Evolutionary conservation across 2,797 vertebrate genomes (phyloP), one percentile per base, ranked within the genome.

Genomic region (Toxotes lorentzi): DNA sequence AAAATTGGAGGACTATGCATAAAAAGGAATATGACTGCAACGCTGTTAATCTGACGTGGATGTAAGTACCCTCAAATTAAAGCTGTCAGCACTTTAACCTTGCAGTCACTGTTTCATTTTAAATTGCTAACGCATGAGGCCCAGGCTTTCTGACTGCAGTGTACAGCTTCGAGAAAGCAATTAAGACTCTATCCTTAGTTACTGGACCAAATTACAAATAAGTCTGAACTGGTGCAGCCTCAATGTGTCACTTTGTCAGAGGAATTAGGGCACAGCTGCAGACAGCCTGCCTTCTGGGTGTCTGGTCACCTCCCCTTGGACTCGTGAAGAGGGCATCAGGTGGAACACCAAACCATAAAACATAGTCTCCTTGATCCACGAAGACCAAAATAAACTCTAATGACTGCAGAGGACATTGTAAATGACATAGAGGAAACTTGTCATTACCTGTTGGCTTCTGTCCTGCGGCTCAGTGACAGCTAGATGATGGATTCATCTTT

Each of bases 161-260:
- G 61, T 11, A 5, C 51, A 19, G 45, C 41, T 38, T 34, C 1
- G 10, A 61, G 34, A 73, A 75, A 75, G 45, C 54, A 61, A 69
- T 84, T 63, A 65, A 57, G 34, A 63, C 32, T 45, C 32, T 61
- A 43, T 70, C 41, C 27, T 63, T 7, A 50, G 41, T 59, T 23
- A 63, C 16, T 16, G 13, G 21, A 61, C 27, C n/a, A 57, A 75
- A 73, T 80, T 53, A 47, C 21, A 57, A n/a, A n/a, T 13, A 3
- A 47, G 43, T 67, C 14, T 41, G 53, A 82, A 75, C 11, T 13
- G 61, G 35, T 32, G 35, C 67, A 72, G 51, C 81, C 81, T 87
- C 50, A 69, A 83, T 82, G 71, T 88, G 82, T 83, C 75, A 76
- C 43, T 70, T 74, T 71, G 65, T 74, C 62, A 30, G 77, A 84